Conservation (phyloP, 2,113 vertebrate species). For the Epinephelus fuscoguttatus region DNA sequence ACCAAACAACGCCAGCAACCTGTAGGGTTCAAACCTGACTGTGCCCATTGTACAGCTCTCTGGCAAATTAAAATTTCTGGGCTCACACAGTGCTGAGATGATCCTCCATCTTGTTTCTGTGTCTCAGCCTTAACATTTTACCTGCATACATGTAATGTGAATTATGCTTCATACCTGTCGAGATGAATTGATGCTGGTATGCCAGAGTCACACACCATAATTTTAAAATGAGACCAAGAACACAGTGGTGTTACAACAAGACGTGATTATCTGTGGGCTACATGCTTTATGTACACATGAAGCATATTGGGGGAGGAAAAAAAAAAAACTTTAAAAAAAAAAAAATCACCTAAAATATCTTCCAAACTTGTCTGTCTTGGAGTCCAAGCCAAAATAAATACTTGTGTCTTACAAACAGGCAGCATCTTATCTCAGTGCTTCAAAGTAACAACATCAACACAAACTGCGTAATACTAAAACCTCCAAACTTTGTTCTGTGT, state of each 20-base stretch:
- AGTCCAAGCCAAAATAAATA: conserved; percentile 52
- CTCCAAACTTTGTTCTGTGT: not conserved
- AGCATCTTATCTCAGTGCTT: conserved; percentile 41
- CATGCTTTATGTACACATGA: conserved; percentile 35
- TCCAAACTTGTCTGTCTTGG: not conserved
- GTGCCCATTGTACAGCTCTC: no score
- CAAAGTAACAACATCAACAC: conserved; percentile 42
- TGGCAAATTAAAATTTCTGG: not conserved
- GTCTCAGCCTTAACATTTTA: conserved; percentile 2
- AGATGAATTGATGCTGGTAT: not conserved
- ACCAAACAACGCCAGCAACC: not conserved
- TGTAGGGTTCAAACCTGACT: not conserved
- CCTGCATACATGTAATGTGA: not conserved
- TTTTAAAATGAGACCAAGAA: conserved; percentile 20
- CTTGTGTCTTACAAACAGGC: conserved; percentile 17
- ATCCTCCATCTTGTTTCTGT: not conserved
- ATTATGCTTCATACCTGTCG: conserved; percentile 2
- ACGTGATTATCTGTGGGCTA: conserved; percentile 31
- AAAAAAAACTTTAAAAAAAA: not conserved
- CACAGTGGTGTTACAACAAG: conserved; percentile 8
- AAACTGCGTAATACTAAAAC: conserved; percentile 22
- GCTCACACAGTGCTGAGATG: conserved; percentile 5
- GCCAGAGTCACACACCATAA: conserved; percentile 7
- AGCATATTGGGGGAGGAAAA: conserved; percentile 11
- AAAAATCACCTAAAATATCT: conserved; percentile 1